phyloP scores from a whole-genome alignment of 2,888 invertebrate genomes.

The Griposia aprilina region DNA sequence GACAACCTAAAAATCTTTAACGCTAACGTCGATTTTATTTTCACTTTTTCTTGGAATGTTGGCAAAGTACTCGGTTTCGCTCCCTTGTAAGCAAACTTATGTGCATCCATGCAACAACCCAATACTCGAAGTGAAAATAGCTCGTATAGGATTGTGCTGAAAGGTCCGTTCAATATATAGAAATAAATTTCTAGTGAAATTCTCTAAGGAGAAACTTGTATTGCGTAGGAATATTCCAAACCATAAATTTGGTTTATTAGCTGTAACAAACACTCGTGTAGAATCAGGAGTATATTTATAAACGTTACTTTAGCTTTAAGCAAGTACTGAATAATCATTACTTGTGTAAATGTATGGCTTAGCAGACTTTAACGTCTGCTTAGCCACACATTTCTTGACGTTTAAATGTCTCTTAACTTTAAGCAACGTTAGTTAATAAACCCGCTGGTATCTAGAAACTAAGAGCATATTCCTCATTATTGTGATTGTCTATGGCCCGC shows the following conservation, averaged over 20 bases:
- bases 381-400: background rate
- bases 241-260: too few species aligned
- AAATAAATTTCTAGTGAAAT: background rate
- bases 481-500: background rate
- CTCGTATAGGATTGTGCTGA: background rate
- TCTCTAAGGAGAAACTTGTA: background rate
- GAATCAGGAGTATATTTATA: background rate
- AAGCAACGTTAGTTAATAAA: background rate
- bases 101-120: background rate
- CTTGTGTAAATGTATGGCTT: too few species aligned
- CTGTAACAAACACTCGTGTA: background rate
- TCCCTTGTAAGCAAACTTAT: constrained; percentile 18
- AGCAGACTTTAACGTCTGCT: background rate
- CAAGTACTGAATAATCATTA: background rate
- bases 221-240: background rate
- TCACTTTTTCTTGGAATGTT: constrained; percentile 43
- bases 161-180: background rate
- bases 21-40: constrained; percentile 33
- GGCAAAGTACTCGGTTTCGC: constrained; percentile 46
- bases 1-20: constrained; percentile 39
- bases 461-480: background rate
- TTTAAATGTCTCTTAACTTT: background rate
- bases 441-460: background rate
- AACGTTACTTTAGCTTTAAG: background rate
- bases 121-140: background rate